phyloP scores from a whole-genome alignment of 2,888 invertebrate species.

The Hypomecis punctinalis region DNA sequence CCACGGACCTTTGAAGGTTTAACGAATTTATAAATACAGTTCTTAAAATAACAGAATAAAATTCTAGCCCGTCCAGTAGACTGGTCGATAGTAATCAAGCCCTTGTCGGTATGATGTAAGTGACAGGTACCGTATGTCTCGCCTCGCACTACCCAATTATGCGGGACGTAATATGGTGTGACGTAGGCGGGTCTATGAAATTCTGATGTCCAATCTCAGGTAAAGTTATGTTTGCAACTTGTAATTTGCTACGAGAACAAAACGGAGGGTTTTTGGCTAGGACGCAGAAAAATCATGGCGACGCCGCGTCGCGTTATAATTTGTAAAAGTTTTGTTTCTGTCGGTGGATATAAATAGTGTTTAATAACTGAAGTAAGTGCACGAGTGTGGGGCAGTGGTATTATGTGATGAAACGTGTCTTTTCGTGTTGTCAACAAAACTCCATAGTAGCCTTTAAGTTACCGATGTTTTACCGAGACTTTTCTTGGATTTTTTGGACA shows the following conservation, averaged over 20 bases:
- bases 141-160: slow-evolving; percentile 23
- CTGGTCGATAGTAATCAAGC: slow-evolving; percentile 20
- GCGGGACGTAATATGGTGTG: slow-evolving; percentile 15
- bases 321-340: no score
- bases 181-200: slow-evolving; percentile 20
- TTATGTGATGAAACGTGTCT: background rate
- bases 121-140: slow-evolving; percentile 28
- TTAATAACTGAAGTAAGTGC: no score
- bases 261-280: background rate
- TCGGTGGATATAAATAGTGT: no score
- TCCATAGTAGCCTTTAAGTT: background rate
- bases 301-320: no score
- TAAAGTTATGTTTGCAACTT: slow-evolving; percentile 4
- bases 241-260: no score
- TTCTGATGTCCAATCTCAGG: slow-evolving; percentile 20
- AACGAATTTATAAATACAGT: no score
- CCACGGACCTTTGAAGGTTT: no score
- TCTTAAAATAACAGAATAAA: no score
- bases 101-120: slow-evolving; percentile 18
- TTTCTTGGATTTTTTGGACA: no score
- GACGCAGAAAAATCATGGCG: no score
- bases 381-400: no score
- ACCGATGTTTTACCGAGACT: background rate
- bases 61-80: background rate
- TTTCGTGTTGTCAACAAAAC: background rate